Base-by-base conservation (phyloP, 1,140 invertebrate species). In the Dendrolimus punctatus region DNA sequence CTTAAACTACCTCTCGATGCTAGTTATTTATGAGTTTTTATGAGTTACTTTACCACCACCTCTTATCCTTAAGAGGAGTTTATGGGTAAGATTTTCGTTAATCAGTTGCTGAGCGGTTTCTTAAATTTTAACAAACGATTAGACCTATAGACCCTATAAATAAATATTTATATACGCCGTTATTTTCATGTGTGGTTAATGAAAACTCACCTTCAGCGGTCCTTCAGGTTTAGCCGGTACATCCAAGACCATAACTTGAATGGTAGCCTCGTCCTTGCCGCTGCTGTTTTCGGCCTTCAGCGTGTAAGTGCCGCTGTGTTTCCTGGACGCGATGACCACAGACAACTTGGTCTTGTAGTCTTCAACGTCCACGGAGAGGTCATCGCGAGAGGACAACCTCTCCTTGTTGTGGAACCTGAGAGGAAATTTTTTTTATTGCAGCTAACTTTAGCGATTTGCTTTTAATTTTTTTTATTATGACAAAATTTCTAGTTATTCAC, bases 251-350 rank as follows among this genome's bases (percentile, higher is more conserved):
- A 91, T 93, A 3, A 99, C 90, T 67, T 96, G 92, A 51, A 98
- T 92, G n/a, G 93, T 92, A 0, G 95, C 96, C 79, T 97, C 95
- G 73, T 98, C 97, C 71, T 92, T 93, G 8, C 97, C 97, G 46
- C 94, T 96, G 66, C 91, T 92, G 77, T 99, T 99, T 82, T 96
- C 95, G 9, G 96, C 95, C 69, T 96, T 97, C 38, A 98, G 89
- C 8, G 92, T 91, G 64, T 96, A 94, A 43, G 91, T 92, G 41
- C 97, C 98, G 51, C 94, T 94, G 81, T 98, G 94, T 49, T 91
- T 90, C 69, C 96, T 89, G 23, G 93, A 91, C 0, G 93, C 92
- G 46, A 92, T 88, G 4, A 91, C 87, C 10, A 97, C 91, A 0
- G 93, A 89, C 38, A 98, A 84, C 78, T 97, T 97, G 0, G 93